phyloP scores from a whole-genome alignment of 2,797 vertebrate genomes.

The Chanos chanos region DNA sequence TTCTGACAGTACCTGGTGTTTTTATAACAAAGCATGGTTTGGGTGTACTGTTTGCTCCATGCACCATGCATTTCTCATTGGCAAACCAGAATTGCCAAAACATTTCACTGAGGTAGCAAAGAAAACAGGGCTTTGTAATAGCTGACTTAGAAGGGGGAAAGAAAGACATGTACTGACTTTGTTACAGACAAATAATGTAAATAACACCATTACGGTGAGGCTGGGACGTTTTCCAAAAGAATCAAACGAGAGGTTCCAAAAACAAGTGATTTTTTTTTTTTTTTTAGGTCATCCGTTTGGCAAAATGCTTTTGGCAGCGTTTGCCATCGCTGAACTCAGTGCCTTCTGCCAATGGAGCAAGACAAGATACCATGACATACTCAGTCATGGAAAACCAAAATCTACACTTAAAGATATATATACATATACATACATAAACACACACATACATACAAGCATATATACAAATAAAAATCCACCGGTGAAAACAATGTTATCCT shows the following conservation, averaged over 20 bases:
- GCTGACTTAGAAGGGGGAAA: constrained; percentile 28
- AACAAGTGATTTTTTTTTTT: neutral
- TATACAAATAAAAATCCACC: too few relatives aligned
- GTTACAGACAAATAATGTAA: constrained; percentile 50
- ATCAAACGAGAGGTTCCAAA: constrained; percentile 1
- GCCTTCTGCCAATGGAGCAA: constrained; percentile 8
- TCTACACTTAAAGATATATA: constrained; percentile 26
- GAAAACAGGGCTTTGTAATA: constrained; percentile 58
- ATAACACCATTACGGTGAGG: constrained; percentile 44
- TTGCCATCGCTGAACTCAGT: constrained; percentile 15
- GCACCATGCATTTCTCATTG: constrained; percentile 16
- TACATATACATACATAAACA: too few relatives aligned
- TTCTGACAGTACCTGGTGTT: constrained; percentile 51
- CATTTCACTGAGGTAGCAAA: constrained; percentile 53
- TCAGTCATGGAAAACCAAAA: constrained; percentile 19
- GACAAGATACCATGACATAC: neutral
- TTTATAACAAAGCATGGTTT: constrained; percentile 48
- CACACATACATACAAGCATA: too few relatives aligned
- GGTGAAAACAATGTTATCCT: constrained; percentile 19
- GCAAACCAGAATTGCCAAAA: constrained; percentile 1
- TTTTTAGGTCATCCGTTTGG: neutral
- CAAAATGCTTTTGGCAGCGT: neutral
- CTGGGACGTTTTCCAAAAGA: constrained; percentile 11
- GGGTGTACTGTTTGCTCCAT: neutral
- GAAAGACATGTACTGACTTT: constrained; percentile 18